Conservation (phyloP, 2,888 invertebrate species). For the Drosophila algonquin region DNA sequence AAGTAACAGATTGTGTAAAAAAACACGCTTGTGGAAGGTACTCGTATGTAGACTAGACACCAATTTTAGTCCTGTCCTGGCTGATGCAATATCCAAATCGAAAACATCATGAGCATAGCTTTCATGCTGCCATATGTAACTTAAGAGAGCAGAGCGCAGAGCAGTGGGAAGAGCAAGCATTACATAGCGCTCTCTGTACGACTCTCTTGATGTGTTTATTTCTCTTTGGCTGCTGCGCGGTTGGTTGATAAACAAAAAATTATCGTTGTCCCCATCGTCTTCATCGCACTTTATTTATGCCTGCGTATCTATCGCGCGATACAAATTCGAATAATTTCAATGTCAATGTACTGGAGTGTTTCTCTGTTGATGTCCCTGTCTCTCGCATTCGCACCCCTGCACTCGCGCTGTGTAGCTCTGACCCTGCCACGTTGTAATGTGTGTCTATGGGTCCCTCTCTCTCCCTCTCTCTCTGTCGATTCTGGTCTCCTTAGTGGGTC, state of each 20-base stretch:
- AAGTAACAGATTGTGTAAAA: constrained; percentile 28
- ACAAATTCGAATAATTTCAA: constrained; percentile 21
- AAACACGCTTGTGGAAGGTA: constrained; percentile 7
- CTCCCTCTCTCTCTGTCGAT: constrained; percentile 3
- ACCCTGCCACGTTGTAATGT: constrained; percentile 27
- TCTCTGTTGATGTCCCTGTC: neutral
- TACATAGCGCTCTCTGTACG: constrained; percentile 26
- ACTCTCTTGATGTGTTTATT: neutral
- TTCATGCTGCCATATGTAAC: constrained; percentile 10
- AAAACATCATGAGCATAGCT: constrained; percentile 15
- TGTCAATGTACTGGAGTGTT: constrained; percentile 32
- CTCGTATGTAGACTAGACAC: neutral
- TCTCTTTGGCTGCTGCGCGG: constrained; percentile 12
- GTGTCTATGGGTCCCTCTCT: constrained; percentile 10
- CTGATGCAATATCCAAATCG: constrained; percentile 39
- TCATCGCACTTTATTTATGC: neutral
- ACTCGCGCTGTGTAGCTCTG: constrained; percentile 19
- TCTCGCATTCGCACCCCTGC: neutral
- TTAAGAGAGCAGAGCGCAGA: constrained; percentile 20
- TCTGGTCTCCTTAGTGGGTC: constrained; percentile 22
- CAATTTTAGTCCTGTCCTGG: constrained; percentile 37
- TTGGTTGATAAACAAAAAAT: constrained; percentile 41
- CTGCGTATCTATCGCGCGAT: constrained; percentile 1
- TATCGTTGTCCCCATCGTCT: constrained; percentile 11
- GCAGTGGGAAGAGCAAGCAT: constrained; percentile 18